Conservation (phyloP, 2,797 vertebrate species). For the Cichlasoma orientale region DNA sequence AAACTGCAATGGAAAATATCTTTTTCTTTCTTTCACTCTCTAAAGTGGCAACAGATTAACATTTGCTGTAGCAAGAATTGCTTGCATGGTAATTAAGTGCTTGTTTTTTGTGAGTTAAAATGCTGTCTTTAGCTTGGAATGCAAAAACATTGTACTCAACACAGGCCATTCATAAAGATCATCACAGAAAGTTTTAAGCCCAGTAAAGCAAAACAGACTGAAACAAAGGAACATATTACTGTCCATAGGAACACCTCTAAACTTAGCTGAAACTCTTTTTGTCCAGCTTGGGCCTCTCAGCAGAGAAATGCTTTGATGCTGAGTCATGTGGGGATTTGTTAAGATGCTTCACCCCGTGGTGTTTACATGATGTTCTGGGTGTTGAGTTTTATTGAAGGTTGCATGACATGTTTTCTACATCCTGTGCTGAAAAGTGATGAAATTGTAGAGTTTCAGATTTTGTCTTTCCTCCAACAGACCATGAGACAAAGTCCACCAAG, state of each 20-base stretch:
- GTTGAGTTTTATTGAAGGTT: slow-evolving; percentile 44
- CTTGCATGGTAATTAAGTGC: rapidly evolving
- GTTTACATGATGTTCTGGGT: slow-evolving; percentile 50
- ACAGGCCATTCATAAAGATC: background rate
- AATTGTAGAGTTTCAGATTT: slow-evolving; percentile 12
- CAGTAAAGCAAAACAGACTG: background rate
- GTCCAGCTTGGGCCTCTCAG: slow-evolving; percentile 11
- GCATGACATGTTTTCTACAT: slow-evolving; percentile 15
- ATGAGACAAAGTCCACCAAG: background rate
- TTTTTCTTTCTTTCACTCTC: background rate
- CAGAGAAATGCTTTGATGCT: slow-evolving; percentile 29
- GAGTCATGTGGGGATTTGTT: slow-evolving; percentile 37
- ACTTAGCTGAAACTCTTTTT: background rate
- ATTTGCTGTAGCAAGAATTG: background rate
- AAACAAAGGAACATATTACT: background rate
- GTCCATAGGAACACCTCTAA: slow-evolving; percentile 1
- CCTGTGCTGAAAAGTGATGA: slow-evolving; percentile 17
- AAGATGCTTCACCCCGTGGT: slow-evolving; percentile 9
- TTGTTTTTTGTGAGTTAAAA: background rate
- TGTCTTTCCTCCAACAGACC: background rate
- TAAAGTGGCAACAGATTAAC: background rate
- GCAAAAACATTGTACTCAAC: background rate
- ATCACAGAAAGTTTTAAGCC: rapidly evolving
- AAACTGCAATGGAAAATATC: background rate
- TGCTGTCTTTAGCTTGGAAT: background rate